Base-by-base conservation (phyloP, 2,888 invertebrate species). In the Spatulosminthurus flaviceps region DNA sequence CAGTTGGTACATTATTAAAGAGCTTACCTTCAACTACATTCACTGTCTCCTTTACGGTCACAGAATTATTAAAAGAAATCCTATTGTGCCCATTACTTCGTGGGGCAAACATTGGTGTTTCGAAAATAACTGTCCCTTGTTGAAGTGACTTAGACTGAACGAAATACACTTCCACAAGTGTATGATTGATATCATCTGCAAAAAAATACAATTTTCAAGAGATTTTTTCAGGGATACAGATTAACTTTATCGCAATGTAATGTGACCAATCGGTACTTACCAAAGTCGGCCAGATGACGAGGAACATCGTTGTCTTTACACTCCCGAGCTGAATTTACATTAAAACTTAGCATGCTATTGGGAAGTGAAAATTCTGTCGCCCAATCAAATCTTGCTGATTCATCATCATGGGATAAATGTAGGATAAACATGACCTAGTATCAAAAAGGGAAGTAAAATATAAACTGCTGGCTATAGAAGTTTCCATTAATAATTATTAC, bases 131-230 rank as follows among this genome's bases (percentile, higher is more conserved):
- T 84, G 92, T 90, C 84, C 94, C 93, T 87, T 95, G 94, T 88
- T 96, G 96, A 81, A 97, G 89, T 1, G 95, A 94, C 88, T 95
- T 95, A 34, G 95, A 94, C 87, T 95, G 95, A 81, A 96, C 93
- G 82, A 95, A 90, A 88, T 93, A 93, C 90, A 95, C 90, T 79
- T 90, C 89, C 41, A 92, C 88, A 5, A 90, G 21, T n/a, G 79
- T 85, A 70, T 83, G 82, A 0, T 43, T 22, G 22, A 66, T 41
- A 69, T 76, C 51, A 42, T 66, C 76, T 69, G 13, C 19, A 70
- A 2, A 51, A 51, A 51, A 51, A 51, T n/a, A n/a, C n/a, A n/a
- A n/a, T n/a, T n/a, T n/a, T n/a, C n/a, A n/a, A n/a, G n/a, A n/a
- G n/a, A n/a, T n/a, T n/a, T n/a, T n/a, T n/a, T n/a, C n/a, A n/a